phyloP scores from a whole-genome alignment of 2,888 invertebrate genomes.

The Penaeus monodon region DNA sequence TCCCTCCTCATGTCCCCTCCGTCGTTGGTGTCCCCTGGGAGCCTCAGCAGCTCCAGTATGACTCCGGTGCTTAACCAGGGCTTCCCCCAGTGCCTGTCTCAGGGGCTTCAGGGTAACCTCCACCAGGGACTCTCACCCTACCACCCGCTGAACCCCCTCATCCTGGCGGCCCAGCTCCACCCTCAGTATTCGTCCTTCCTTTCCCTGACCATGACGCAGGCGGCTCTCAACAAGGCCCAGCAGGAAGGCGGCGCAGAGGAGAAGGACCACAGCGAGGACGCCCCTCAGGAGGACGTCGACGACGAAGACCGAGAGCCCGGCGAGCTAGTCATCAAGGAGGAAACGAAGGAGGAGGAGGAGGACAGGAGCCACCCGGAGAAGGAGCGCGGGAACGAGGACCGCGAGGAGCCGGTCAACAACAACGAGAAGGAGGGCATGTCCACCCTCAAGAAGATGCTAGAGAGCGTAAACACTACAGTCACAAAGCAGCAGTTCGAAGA shows the following conservation, averaged over 20 bases:
- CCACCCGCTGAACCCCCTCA: constrained; percentile 58
- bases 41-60: constrained; percentile 37
- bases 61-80: constrained; percentile 37
- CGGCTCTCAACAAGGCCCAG: constrained; percentile 41
- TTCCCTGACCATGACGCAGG: constrained; percentile 55
- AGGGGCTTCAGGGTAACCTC: constrained; percentile 44
- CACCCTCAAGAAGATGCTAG: constrained; percentile 79
- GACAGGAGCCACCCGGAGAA: constrained; percentile 71
- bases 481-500: constrained; percentile 81
- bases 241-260: constrained; percentile 35
- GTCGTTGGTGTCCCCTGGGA: constrained; percentile 34
- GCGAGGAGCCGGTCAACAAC: constrained; percentile 67
- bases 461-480: constrained; percentile 82
- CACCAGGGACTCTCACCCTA: constrained; percentile 51
- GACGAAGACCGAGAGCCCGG: constrained; percentile 63
- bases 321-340: constrained; percentile 65
- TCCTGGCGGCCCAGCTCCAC: constrained; percentile 63
- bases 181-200: constrained; percentile 57
- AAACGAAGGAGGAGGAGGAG: constrained; percentile 64
- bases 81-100: constrained; percentile 45
- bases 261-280: constrained; percentile 57
- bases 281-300: constrained; percentile 58
- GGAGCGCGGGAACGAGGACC: constrained; percentile 69
- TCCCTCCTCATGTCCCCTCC: constrained; percentile 56
- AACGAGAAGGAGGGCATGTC: constrained; percentile 64